phyloP scores from a whole-genome alignment of 2,888 invertebrate species.

The Synergus laeviventris region DNA sequence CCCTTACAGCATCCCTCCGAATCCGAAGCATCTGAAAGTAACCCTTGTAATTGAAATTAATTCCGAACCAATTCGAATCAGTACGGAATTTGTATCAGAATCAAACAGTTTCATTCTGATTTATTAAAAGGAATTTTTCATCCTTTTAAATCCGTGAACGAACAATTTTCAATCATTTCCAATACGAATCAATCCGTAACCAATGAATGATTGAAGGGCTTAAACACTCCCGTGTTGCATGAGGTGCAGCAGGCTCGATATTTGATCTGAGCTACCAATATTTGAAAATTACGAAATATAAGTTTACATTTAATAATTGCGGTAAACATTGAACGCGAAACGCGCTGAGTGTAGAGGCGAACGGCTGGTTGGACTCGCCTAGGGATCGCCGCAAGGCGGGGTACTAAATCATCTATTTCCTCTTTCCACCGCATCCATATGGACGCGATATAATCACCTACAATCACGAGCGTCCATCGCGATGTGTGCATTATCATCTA shows the following conservation, averaged over 20 bases:
- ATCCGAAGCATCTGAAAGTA: neutral
- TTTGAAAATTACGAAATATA: slow-evolving; percentile 75
- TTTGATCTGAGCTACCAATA: slow-evolving; percentile 72
- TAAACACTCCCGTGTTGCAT: slow-evolving; percentile 46
- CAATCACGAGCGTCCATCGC: slow-evolving; percentile 45
- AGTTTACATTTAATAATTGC: slow-evolving; percentile 75
- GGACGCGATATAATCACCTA: slow-evolving; percentile 19
- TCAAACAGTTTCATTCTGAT: too few relatives aligned
- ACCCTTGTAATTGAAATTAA: too few relatives aligned
- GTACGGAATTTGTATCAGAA: too few relatives aligned
- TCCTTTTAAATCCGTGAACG: too few relatives aligned
- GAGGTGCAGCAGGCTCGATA: slow-evolving; percentile 62
- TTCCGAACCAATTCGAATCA: too few relatives aligned
- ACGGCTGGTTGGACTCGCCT: slow-evolving; percentile 49
- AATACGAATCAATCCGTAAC: too few relatives aligned
- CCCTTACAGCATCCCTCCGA: neutral
- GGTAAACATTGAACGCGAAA: slow-evolving; percentile 72
- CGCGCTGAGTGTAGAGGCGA: slow-evolving; percentile 64
- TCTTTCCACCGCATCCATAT: slow-evolving; percentile 52
- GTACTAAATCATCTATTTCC: slow-evolving; percentile 50
- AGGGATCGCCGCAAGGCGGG: slow-evolving; percentile 58
- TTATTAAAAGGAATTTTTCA: too few relatives aligned
- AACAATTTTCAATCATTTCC: too few relatives aligned
- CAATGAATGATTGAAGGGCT: neutral
- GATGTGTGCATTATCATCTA: slow-evolving; percentile 44